A percentile compares a stretch with the other conserved stretches of the same genome.
phyloP scores from a whole-genome alignment of 1,140 invertebrate genomes.

The Drosophila jambulina region DNA sequence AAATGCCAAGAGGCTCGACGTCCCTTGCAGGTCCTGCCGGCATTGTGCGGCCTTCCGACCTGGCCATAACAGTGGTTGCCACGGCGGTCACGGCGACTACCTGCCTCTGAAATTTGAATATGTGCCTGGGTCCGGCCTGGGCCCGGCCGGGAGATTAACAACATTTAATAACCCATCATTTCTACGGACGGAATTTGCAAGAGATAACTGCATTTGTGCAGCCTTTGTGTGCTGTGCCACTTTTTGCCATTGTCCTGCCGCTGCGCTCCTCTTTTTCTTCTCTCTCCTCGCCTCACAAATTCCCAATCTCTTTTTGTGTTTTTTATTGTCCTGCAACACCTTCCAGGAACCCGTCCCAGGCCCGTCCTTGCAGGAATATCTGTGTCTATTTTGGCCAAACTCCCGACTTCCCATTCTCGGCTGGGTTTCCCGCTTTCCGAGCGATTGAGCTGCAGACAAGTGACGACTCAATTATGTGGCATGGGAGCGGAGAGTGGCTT shows the following conservation, averaged over 20 bases:
- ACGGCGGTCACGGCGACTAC: conserved; percentile 13
- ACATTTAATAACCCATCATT: conserved; percentile 83
- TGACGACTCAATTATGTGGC: conserved; percentile 55
- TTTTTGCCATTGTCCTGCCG: conserved; percentile 74
- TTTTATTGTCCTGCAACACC: conserved; percentile 67
- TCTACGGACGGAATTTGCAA: conserved; percentile 47
- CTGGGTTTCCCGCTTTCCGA: background rate
- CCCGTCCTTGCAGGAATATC: background rate
- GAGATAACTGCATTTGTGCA: conserved; percentile 78
- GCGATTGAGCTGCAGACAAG: conserved; percentile 37
- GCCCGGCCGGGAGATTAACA: conserved; percentile 65
- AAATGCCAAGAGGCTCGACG: conserved; percentile 73
- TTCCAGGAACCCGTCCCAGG: conserved; percentile 49
- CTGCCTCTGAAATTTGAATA: conserved; percentile 74
- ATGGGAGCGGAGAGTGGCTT: background rate
- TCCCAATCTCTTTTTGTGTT: conserved; percentile 53
- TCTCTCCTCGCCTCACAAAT: conserved; percentile 40
- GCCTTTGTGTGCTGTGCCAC: conserved; percentile 61
- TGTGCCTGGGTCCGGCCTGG: conserved; percentile 8
- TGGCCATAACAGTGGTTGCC: conserved; percentile 55
- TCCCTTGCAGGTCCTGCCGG: background rate
- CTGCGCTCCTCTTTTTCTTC: conserved; percentile 60
- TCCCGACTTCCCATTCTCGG: background rate
- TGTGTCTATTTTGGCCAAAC: conserved; percentile 19
- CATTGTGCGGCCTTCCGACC: conserved; percentile 16